A percentile compares a stretch with the other conserved stretches of the same genome.
phyloP scores from a whole-genome alignment of 2,113 vertebrate species.

The Strix uralensis region DNA sequence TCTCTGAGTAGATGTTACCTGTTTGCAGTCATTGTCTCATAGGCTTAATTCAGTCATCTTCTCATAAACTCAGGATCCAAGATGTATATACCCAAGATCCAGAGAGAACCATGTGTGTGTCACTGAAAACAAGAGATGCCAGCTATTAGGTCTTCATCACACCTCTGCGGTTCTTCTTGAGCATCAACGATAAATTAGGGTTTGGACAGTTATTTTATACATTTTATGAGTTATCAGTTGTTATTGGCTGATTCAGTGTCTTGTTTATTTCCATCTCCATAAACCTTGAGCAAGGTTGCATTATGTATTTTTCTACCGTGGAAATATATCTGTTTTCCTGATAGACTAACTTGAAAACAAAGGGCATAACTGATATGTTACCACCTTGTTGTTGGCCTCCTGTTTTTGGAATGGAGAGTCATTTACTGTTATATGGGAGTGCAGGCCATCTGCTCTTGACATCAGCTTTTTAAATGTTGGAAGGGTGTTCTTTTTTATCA shows the following conservation, averaged over 20 bases:
- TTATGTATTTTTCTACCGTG: background rate
- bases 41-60: background rate
- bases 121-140: background rate
- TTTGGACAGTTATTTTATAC: background rate
- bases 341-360: background rate
- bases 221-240: background rate
- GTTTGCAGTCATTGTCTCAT: background rate
- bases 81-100: background rate
- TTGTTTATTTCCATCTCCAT: background rate
- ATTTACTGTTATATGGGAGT: background rate
- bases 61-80: background rate
- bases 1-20: background rate
- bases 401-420: background rate
- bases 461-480: background rate
- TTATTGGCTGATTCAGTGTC: background rate
- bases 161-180: background rate
- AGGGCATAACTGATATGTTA: background rate
- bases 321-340: background rate
- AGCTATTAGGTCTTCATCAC: background rate
- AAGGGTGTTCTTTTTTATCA: background rate
- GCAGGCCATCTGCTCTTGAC: background rate
- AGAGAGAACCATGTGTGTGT: background rate
- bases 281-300: background rate
- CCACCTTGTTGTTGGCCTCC: background rate
- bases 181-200: background rate